Percentiles rank a stretch among this genome's conserved stretches.
Evolutionary conservation across 2,888 invertebrate genomes (phyloP).

Genomic region (Microctonus hyperodae): DNA sequence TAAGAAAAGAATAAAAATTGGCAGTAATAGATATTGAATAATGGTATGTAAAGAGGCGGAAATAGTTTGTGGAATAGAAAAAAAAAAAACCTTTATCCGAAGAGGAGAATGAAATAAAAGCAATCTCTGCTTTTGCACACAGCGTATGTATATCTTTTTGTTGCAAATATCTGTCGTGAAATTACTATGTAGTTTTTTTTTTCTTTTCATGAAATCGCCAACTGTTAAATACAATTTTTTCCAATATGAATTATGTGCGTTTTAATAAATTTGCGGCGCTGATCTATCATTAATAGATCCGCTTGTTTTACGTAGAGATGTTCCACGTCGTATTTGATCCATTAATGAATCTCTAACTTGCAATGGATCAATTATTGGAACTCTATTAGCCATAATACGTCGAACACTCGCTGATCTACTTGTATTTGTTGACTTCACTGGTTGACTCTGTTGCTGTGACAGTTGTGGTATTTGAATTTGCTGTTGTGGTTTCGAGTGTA

Average conservation of each 20-base stretch:
- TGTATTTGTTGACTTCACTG: conserved; percentile 55
- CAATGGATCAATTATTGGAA: conserved; percentile 59
- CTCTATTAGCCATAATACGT: conserved; percentile 60
- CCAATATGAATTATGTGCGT: not conserved
- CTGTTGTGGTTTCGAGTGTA: conserved; percentile 71
- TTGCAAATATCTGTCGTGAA: not conserved
- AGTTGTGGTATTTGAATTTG: conserved; percentile 69
- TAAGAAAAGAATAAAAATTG: not conserved
- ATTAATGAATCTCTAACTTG: conserved; percentile 79
- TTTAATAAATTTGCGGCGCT: conserved; percentile 84
- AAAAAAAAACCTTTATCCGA: not conserved
- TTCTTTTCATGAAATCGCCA: not conserved
- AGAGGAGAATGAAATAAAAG: not conserved
- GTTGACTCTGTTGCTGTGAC: conserved; percentile 67
- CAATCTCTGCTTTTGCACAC: not conserved
- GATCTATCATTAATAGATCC: conserved; percentile 82
- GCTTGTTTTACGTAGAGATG: conserved; percentile 79
- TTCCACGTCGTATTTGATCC: conserved; percentile 92
- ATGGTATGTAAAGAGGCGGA: not conserved
- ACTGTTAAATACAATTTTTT: not conserved
- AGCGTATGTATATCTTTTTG: not conserved
- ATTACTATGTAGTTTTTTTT: not conserved
- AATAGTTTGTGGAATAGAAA: not conserved
- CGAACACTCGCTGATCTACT: conserved; percentile 58
- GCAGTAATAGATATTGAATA: not conserved